Evolutionary conservation across 2,888 invertebrate species (phyloP).

Genomic region (Adela reaumurella): DNA sequence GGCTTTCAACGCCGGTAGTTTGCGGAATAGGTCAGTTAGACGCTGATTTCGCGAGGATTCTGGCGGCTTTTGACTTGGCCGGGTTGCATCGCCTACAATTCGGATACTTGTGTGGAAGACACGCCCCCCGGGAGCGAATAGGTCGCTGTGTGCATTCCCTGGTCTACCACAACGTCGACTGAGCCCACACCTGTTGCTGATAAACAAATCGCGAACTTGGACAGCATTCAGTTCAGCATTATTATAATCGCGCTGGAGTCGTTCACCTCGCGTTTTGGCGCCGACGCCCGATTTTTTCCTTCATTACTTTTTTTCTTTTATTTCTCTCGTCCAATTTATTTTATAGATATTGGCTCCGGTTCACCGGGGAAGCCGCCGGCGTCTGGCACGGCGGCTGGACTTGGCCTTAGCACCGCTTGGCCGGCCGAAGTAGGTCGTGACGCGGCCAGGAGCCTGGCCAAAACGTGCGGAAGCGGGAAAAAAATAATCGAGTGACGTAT

Average conservation of each 20-base stretch:
- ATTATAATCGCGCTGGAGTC: neutral
- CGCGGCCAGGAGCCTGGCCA: constrained; percentile 49
- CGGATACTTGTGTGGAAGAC: no score
- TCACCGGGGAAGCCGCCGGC: constrained; percentile 30
- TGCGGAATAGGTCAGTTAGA: no score
- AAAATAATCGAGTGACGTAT: constrained; percentile 20
- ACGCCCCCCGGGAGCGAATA: no score
- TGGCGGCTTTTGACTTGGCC: no score
- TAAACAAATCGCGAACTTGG: neutral
- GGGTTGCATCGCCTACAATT: no score
- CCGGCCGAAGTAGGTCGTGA: constrained; percentile 50
- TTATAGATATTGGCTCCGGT: constrained; percentile 56
- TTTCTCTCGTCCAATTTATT: constrained; percentile 39
- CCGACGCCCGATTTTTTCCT: constrained; percentile 22
- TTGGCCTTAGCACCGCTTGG: constrained; percentile 54
- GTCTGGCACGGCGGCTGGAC: constrained; percentile 38
- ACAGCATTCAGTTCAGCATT: neutral
- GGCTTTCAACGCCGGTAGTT: no score
- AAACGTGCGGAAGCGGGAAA: constrained; percentile 41
- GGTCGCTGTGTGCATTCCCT: no score
- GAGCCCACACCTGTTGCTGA: no score
- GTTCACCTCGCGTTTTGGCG: neutral
- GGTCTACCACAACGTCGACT: no score
- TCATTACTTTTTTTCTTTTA: constrained; percentile 43
- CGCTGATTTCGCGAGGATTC: no score